These are phyloP conservation scores for Linnaemya vulpina DNA, from an alignment of 2,888 invertebrate species.

Conservation along the genomic window DNA sequence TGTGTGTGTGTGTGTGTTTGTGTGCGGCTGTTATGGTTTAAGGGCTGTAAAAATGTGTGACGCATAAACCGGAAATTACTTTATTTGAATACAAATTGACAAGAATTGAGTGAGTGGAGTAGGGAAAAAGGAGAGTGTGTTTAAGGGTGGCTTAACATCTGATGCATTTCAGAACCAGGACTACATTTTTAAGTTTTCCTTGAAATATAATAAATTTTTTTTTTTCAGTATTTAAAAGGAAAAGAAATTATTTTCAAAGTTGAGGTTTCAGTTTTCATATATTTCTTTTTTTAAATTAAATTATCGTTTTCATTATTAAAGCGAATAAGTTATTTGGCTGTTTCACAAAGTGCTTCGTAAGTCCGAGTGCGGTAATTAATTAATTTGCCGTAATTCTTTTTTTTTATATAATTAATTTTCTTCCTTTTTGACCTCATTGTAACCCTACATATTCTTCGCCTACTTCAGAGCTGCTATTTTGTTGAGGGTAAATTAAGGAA, in stretches of 20 bases:
- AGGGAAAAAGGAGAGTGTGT: not conserved
- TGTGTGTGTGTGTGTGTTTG: not conserved
- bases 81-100: conserved; percentile 45
- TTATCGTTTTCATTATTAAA: not conserved
- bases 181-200: no score
- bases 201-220: no score
- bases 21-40: not conserved
- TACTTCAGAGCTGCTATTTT: not conserved
- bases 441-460: not conserved
- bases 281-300: conserved; percentile 4
- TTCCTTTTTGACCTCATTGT: not conserved
- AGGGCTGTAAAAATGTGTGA: conserved; percentile 39
- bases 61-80: conserved; percentile 45
- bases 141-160: no score
- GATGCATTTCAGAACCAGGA: no score
- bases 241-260: not conserved
- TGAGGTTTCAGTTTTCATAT: not conserved
- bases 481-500: not conserved
- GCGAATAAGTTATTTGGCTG: not conserved
- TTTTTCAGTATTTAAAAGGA: not conserved
- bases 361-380: conserved; percentile 14
- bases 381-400: conserved; percentile 3
- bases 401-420: not conserved
- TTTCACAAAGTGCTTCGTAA: not conserved
- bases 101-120: not conserved